Evolutionary conservation across 2,113 vertebrate species (phyloP).

Genomic region (Symphodus melops): DNA sequence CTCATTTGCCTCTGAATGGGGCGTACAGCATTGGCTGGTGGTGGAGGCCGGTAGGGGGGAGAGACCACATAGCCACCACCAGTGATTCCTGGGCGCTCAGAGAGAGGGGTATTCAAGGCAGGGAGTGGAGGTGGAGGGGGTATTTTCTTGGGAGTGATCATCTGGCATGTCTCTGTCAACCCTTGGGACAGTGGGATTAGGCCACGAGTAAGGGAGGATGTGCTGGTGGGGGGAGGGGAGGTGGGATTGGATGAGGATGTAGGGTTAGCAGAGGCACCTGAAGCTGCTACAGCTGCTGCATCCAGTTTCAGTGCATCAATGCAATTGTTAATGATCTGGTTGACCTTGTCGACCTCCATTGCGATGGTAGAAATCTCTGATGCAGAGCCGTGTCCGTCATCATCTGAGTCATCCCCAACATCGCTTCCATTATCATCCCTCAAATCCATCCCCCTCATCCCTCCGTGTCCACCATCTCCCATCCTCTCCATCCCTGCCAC

Average conservation of each 20-base stretch:
- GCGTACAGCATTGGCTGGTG: constrained; percentile 84
- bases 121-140: constrained; percentile 83
- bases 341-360: constrained; percentile 99
- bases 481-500: constrained; percentile 74
- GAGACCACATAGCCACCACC: constrained; percentile 89
- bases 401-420: constrained; percentile 89
- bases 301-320: constrained; percentile 98
- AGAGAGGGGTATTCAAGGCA: constrained; percentile 75
- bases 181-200: constrained; percentile 82
- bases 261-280: constrained; percentile 77
- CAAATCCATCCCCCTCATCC: constrained; percentile 74
- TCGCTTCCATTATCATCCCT: constrained; percentile 84
- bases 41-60: constrained; percentile 92
- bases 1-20: constrained; percentile 97
- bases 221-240: constrained; percentile 80
- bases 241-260: constrained; percentile 83
- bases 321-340: constrained; percentile 99
- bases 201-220: constrained; percentile 80
- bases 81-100: constrained; percentile 85
- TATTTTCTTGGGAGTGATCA: constrained; percentile 79
- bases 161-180: constrained; percentile 70
- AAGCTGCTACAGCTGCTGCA: constrained; percentile 88
- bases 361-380: constrained; percentile 99
- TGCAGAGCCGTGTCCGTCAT: constrained; percentile 92
- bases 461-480: constrained; percentile 72